phyloP scores from a whole-genome alignment of 2,797 vertebrate species.

The Oophaga sylvatica region DNA sequence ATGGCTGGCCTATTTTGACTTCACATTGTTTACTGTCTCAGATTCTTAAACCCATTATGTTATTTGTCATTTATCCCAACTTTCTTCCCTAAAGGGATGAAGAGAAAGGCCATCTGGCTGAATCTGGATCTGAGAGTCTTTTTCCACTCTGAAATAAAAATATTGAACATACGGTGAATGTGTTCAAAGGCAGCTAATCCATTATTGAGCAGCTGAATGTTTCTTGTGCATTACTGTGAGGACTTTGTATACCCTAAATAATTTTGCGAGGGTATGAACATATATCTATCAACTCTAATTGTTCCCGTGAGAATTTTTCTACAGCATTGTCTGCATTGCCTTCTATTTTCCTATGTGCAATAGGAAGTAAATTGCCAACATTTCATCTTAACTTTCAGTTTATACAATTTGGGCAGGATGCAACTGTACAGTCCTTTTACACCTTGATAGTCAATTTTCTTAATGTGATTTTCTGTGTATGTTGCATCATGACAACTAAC shows the following conservation, averaged over 20 bases:
- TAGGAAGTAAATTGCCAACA: constrained; percentile 40
- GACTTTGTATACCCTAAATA: constrained; percentile 36
- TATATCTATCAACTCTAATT: constrained; percentile 49
- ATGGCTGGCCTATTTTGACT: constrained; percentile 15
- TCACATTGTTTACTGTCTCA: constrained; percentile 38
- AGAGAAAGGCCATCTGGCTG: constrained; percentile 43
- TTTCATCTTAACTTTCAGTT: constrained; percentile 35
- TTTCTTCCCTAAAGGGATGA: constrained; percentile 54
- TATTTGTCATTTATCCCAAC: constrained; percentile 53
- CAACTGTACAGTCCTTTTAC: constrained; percentile 48
- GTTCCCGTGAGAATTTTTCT: constrained; percentile 47
- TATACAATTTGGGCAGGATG: constrained; percentile 1
- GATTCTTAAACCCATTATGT: constrained; percentile 36
- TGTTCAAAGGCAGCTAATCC: constrained; percentile 50
- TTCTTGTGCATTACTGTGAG: constrained; percentile 37
- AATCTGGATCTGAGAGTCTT: constrained; percentile 33
- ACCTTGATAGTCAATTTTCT: constrained; percentile 51
- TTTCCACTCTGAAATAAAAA: constrained; percentile 33
- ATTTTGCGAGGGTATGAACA: constrained; percentile 39
- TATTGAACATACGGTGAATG: constrained; percentile 47
- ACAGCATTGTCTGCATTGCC: constrained; percentile 24
- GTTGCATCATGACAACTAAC: constrained; percentile 38
- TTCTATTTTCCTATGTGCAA: constrained; percentile 43
- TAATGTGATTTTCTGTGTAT: constrained; percentile 12
- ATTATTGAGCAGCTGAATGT: constrained; percentile 50